These are phyloP conservation scores for Rhopilema esculentum DNA, from an alignment of 30 jellyfish, hydroid and myxozoan genomes.

Conservation along the genomic window DNA sequence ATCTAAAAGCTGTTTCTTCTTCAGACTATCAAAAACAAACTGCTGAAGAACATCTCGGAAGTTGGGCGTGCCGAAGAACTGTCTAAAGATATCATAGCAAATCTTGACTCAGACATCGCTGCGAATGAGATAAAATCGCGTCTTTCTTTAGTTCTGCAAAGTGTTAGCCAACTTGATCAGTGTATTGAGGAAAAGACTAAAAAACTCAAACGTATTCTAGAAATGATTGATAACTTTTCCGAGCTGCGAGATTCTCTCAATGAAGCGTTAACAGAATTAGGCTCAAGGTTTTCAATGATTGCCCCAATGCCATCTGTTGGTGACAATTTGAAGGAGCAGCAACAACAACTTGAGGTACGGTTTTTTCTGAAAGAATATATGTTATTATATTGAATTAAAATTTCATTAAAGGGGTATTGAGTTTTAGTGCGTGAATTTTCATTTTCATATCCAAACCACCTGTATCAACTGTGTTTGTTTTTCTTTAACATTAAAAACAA, in stretches of 20 bases:
- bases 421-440: too few relatives aligned
- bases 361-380: not conserved
- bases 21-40: not conserved
- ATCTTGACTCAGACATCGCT: not conserved
- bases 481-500: too few relatives aligned
- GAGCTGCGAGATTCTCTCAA: slow-evolving; percentile 5
- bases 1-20: too few relatives aligned
- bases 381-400: too few relatives aligned
- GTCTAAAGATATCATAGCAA: not conserved
- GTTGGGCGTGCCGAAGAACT: not conserved
- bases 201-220: slow-evolving; percentile 48
- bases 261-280: slow-evolving; percentile 57
- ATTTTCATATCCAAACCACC: too few relatives aligned
- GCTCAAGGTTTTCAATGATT: not conserved
- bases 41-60: not conserved
- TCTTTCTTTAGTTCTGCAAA: not conserved
- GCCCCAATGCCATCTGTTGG: not conserved
- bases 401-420: too few relatives aligned
- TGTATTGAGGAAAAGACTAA: slow-evolving; percentile 39
- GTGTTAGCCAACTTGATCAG: not conserved
- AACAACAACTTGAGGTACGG: not conserved
- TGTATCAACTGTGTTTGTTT: too few relatives aligned
- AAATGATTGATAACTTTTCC: slow-evolving; percentile 41
- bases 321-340: not conserved
- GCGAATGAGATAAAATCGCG: not conserved